phyloP scores from a whole-genome alignment of 2,888 invertebrate genomes.

The Nephrotoma appendiculata region DNA sequence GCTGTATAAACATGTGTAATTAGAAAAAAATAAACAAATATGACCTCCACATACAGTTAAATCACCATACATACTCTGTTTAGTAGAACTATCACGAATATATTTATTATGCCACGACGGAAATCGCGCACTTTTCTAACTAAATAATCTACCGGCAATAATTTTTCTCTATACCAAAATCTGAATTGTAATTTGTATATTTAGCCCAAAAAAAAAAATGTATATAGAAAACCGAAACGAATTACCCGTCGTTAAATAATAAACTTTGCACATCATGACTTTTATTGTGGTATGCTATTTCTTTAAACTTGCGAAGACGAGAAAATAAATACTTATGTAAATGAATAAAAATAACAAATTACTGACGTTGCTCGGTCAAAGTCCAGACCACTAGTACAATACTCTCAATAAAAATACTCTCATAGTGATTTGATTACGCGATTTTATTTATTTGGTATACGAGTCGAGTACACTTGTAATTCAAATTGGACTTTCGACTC shows the following conservation, averaged over 20 bases:
- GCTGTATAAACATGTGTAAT: background rate
- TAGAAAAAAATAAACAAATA: background rate
- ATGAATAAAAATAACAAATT: background rate
- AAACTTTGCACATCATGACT: background rate
- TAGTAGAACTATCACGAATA: background rate
- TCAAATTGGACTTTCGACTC: background rate
- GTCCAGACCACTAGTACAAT: background rate
- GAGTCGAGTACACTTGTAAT: background rate
- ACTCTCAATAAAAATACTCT: background rate
- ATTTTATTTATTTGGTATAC: background rate
- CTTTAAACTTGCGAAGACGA: background rate
- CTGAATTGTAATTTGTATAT: background rate
- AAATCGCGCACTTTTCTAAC: background rate
- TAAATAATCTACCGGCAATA: background rate
- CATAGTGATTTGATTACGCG: background rate
- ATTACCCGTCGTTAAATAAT: background rate
- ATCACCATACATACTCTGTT: background rate
- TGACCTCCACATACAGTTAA: background rate
- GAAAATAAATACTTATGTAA: background rate
- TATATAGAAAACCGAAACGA: no score
- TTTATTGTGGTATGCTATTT: background rate
- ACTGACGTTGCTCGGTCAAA: background rate
- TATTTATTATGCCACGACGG: background rate
- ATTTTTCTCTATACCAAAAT: background rate
- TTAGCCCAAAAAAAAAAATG: no score